A percentile compares a stretch with the other conserved stretches of the same genome.
Evolutionary conservation across 2,797 vertebrate genomes (phyloP).

Genomic region (Argyrosomus regius): DNA sequence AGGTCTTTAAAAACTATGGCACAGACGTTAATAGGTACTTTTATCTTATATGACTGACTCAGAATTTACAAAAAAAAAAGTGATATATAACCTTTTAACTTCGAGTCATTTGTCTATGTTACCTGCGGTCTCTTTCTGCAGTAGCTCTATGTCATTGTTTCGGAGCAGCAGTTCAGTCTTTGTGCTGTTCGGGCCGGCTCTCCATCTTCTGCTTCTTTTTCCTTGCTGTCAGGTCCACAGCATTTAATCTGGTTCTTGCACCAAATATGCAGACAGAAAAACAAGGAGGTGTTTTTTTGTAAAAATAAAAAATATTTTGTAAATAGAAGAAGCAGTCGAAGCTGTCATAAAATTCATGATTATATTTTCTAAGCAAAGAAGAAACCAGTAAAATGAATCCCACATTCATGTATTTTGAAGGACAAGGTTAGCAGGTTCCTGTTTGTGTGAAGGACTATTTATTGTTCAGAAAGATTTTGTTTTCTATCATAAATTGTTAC

Average conservation of each 20-base stretch:
- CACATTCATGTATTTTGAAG: neutral
- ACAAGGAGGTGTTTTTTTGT: neutral
- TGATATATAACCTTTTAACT: slow-evolving; percentile 9
- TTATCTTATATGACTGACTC: neutral
- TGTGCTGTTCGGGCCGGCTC: neutral
- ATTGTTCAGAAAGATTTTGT: neutral
- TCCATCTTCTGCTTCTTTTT: slow-evolving; percentile 11
- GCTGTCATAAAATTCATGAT: neutral
- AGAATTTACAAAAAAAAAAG: slow-evolving; percentile 2
- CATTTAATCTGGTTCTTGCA: slow-evolving; percentile 28
- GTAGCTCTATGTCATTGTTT: slow-evolving; percentile 25
- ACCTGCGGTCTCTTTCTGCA: slow-evolving; percentile 12
- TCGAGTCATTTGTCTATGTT: neutral
- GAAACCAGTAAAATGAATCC: neutral
- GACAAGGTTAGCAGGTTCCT: neutral
- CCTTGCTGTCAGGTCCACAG: neutral
- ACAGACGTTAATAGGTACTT: slow-evolving; percentile 4
- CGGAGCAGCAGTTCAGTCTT: slow-evolving; percentile 24
- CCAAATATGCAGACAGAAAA: neutral
- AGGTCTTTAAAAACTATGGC: neutral
- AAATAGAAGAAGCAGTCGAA: neutral
- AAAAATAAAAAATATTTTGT: too few species aligned
- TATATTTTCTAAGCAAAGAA: neutral
- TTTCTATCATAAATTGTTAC: neutral
- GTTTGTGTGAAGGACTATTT: slow-evolving; percentile 7